Evolutionary conservation across 1,140 invertebrate genomes (phyloP).

Genomic region (Bombus waltoni): DNA sequence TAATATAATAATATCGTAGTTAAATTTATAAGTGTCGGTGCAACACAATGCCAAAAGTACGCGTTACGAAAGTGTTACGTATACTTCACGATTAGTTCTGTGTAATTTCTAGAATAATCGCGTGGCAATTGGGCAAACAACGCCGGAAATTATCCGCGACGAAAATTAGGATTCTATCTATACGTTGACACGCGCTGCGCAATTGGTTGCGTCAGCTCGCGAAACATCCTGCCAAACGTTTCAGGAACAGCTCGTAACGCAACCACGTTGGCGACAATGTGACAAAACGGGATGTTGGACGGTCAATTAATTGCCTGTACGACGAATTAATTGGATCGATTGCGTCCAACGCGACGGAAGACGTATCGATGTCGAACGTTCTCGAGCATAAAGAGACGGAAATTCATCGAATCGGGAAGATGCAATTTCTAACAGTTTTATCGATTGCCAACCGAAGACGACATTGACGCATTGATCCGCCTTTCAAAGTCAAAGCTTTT

Average conservation of each 20-base stretch:
- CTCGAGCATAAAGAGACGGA: background rate
- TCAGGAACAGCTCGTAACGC: background rate
- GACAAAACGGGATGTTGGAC: background rate
- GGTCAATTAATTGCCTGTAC: conserved; percentile 7
- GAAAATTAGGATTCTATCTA: conserved; percentile 25
- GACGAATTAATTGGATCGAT: conserved; percentile 25
- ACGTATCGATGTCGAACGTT: conserved; percentile 3
- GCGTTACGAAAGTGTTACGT: background rate
- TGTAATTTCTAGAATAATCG: conserved; percentile 2
- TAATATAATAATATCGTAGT: too few relatives aligned
- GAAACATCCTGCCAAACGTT: conserved; percentile 4
- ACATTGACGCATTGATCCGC: conserved; percentile 42
- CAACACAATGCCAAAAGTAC: background rate
- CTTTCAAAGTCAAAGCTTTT: conserved; percentile 36
- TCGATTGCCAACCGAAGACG: background rate
- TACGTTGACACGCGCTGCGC: background rate
- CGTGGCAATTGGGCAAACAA: background rate
- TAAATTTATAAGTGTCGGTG: background rate
- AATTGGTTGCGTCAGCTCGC: conserved; percentile 12
- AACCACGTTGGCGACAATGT: background rate
- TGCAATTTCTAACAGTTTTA: conserved; percentile 35
- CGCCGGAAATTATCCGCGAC: conserved; percentile 1
- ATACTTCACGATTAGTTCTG: background rate
- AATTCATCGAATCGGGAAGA: background rate
- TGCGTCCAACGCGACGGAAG: background rate